These are phyloP conservation scores for Petrocephalus zakoni DNA, from an alignment of 2,113 vertebrate species.

Conservation along the genomic window DNA sequence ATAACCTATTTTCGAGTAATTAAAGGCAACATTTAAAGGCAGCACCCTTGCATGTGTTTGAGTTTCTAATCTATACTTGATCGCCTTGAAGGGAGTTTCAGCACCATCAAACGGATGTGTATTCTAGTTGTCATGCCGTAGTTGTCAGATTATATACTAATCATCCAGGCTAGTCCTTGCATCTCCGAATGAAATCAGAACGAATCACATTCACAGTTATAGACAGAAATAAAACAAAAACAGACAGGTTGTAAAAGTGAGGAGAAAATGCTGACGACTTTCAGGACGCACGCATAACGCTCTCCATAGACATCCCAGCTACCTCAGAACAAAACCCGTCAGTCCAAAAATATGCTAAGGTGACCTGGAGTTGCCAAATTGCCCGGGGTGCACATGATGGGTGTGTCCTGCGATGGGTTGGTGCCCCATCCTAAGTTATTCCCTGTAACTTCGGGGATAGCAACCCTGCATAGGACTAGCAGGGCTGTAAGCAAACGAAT, in stretches of 20 bases:
- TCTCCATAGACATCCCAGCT: not conserved
- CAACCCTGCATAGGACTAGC: not conserved
- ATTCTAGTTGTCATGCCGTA: not conserved
- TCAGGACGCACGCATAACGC: not conserved
- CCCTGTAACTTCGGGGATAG: not conserved
- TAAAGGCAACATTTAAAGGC: not conserved
- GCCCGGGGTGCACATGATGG: not conserved
- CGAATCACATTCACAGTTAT: not conserved
- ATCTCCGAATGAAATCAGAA: not conserved
- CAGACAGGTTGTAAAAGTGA: not conserved
- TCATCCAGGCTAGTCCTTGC: not conserved
- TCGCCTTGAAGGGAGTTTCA: not conserved
- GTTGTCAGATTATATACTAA: not conserved
- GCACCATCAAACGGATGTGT: not conserved
- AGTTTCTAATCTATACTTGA: not conserved
- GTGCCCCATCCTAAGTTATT: not conserved
- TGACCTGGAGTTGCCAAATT: not conserved
- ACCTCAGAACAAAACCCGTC: not conserved
- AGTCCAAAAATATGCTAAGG: not conserved
- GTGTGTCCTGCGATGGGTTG: not conserved
- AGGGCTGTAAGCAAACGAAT: not conserved
- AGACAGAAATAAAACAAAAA: not conserved
- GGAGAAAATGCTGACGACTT: not conserved
- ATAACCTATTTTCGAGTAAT: not conserved
- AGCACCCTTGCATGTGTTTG: not conserved